A percentile compares a stretch with the other conserved stretches of the same genome.
These are phyloP conservation scores for Philaethria dido DNA, from an alignment of 2,888 invertebrate species.

Conservation along the genomic window DNA sequence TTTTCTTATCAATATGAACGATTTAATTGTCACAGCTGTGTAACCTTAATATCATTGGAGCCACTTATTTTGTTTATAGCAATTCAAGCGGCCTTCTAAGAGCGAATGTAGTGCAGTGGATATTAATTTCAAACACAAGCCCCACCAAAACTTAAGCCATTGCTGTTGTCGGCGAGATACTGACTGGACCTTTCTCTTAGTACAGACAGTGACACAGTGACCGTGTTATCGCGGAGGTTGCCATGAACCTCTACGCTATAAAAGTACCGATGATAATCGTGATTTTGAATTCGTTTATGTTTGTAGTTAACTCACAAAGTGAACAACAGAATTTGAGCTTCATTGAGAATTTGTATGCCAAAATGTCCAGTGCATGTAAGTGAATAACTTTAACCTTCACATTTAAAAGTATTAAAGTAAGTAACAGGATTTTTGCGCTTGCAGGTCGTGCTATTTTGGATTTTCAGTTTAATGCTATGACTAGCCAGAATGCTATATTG, in stretches of 20 bases:
- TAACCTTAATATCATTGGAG: neutral
- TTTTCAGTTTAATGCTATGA: slow-evolving; percentile 63
- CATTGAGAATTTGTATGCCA: slow-evolving; percentile 71
- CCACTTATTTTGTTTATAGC: slow-evolving; percentile 14
- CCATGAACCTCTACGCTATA: slow-evolving; percentile 65
- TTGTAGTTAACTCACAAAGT: slow-evolving; percentile 48
- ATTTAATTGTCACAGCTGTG: neutral
- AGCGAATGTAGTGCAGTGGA: slow-evolving; percentile 44
- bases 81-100: slow-evolving; percentile 36
- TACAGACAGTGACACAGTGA: slow-evolving; percentile 76
- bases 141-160: slow-evolving; percentile 61
- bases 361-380: slow-evolving; percentile 77
- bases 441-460: slow-evolving; percentile 78
- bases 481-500: slow-evolving; percentile 61
- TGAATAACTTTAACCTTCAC: slow-evolving; percentile 49
- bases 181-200: slow-evolving; percentile 73
- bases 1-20: neutral
- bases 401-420: slow-evolving; percentile 39
- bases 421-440: slow-evolving; percentile 47
- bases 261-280: slow-evolving; percentile 56
- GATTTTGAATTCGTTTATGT: slow-evolving; percentile 46
- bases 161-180: slow-evolving; percentile 49
- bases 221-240: slow-evolving; percentile 73
- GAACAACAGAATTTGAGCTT: slow-evolving; percentile 61
- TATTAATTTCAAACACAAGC: slow-evolving; percentile 67